Evolutionary conservation across 2,797 vertebrate species (phyloP).

Genomic region (Erpetoichthys calabaricus): DNA sequence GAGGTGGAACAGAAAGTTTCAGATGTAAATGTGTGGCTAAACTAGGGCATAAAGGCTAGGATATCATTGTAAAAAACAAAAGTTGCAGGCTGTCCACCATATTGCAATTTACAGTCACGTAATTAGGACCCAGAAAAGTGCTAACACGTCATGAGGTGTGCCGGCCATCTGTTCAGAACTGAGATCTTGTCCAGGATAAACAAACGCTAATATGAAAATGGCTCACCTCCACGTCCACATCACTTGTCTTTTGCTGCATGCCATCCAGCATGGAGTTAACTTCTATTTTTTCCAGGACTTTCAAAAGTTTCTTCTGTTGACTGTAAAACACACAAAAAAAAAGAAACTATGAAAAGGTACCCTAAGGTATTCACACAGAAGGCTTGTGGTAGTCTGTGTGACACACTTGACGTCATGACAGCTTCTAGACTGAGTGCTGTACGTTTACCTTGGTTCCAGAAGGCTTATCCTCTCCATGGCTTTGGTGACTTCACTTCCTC

Average conservation of each 20-base stretch:
- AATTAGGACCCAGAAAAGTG: no score
- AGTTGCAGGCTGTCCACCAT: no score
- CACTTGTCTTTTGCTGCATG: conserved; percentile 20
- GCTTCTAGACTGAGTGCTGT: background rate
- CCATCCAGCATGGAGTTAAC: conserved; percentile 19
- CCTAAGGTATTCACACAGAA: no score
- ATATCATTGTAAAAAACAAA: no score
- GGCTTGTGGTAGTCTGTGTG: background rate
- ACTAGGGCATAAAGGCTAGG: no score
- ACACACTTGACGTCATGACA: background rate
- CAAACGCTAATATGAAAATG: no score
- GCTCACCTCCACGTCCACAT: conserved; percentile 34
- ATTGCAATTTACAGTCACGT: no score
- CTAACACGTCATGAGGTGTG: no score
- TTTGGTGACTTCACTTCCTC: conserved; percentile 38
- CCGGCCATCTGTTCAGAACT: no score
- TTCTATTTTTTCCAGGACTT: conserved; percentile 54
- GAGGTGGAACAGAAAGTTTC: no score
- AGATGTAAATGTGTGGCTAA: no score
- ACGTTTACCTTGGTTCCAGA: conserved; percentile 62
- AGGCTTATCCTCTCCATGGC: conserved; percentile 56
- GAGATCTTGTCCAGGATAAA: no score
- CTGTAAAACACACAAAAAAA: conserved; percentile 44
- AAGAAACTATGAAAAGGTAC: conserved; percentile 3
- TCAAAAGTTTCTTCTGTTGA: conserved; percentile 64